Evolutionary conservation across 2,888 invertebrate genomes (phyloP), one percentile per base, ranked within the genome.

Genomic region (Papilio elwesi): DNA sequence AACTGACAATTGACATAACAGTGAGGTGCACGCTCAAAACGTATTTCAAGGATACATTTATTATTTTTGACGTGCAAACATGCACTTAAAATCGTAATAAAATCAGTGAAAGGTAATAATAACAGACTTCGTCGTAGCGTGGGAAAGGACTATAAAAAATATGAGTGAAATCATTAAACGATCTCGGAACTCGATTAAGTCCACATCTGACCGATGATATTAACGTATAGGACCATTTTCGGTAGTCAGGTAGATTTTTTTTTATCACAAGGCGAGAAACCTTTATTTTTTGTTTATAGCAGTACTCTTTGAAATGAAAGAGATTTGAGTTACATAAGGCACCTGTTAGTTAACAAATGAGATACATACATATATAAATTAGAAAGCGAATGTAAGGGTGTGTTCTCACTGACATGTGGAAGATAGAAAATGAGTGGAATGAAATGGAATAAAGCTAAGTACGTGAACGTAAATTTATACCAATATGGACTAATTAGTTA

Each of bases 141-240:
- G 92, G 87, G 92, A 91, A 91, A 82, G 78, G 75, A 81, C 79
- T 80, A 83, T 80, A 59, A 74, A 76, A 74, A 79, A 79, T 79
- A 78, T 76, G 69, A 74, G 68, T 73, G 75, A 80, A 79, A 79
- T 78, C 78, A 79, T 78, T 84, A 84, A 85, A 84, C 82, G 81
- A 76, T 80, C 77, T 78, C 77, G 76, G 76, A 80, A 76, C 47
- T 76, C 83, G 83, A 87, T 88, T 85, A 85, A 87, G 84, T 85
- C 83, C 83, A 85, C 90, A 89, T 89, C 90, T 89, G 87, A 87
- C 85, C 85, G 80, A 80, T 78, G 80, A 80, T 80, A 81, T 82
- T 72, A 43, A 43, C 9, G 65, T 75, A 74, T 70, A 68, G 80
- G 71, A 71, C 77, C 79, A 83, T 83, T 86, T 87, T 83, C 84